A percentile compares a stretch with the other conserved stretches of the same genome.
These are phyloP conservation scores for Dissostichus mawsoni DNA, from an alignment of 2,113 vertebrate species.

Conservation along the genomic window DNA sequence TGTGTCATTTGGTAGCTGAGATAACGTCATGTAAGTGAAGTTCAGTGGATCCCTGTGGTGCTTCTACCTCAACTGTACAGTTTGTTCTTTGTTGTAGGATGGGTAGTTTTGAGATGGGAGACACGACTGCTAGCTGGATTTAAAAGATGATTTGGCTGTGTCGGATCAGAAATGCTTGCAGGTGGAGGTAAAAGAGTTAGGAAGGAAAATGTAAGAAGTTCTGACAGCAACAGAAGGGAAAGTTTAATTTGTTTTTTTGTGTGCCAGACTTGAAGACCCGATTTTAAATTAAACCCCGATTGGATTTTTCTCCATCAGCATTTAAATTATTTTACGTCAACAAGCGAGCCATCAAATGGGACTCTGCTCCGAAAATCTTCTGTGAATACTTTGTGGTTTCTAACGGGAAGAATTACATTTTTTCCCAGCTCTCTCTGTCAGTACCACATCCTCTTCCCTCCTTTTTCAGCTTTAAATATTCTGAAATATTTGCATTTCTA, in stretches of 20 bases:
- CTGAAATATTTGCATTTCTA: not conserved
- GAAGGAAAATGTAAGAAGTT: not conserved
- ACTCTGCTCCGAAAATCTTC: not conserved
- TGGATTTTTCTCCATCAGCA: conserved; percentile 14
- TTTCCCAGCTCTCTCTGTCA: not conserved
- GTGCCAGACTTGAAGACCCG: not conserved
- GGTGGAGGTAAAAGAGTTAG: conserved; percentile 46
- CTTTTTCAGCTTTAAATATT: not conserved
- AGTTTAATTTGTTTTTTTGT: not conserved
- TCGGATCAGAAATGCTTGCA: conserved; percentile 24
- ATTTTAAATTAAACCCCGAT: not conserved
- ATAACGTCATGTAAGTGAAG: no score
- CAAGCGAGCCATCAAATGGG: conserved; percentile 21
- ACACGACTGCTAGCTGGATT: conserved; percentile 28
- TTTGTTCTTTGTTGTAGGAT: conserved; percentile 1
- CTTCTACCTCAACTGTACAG: not conserved
- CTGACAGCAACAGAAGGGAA: not conserved
- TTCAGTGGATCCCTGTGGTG: no score
- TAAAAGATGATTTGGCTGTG: conserved; percentile 37
- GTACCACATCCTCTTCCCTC: not conserved
- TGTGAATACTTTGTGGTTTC: conserved; percentile 3
- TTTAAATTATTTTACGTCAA: conserved; percentile 32
- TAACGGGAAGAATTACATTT: not conserved
- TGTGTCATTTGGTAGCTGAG: no score
- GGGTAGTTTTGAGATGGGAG: not conserved